phyloP scores from a whole-genome alignment of 2,888 invertebrate genomes.

The Didymodactylos carnosus region DNA sequence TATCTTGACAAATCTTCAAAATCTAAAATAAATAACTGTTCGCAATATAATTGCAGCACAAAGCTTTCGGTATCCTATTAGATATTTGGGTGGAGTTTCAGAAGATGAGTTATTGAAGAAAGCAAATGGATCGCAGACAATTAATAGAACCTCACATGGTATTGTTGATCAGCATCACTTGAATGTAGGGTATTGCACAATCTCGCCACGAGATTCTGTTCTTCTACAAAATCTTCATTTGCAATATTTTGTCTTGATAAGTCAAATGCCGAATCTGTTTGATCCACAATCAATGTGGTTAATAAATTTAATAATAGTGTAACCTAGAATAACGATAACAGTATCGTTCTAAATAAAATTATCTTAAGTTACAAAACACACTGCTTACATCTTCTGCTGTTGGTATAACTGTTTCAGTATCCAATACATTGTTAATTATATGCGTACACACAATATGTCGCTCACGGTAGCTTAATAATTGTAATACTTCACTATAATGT shows the following conservation, averaged over 20 bases:
- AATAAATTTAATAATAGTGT: neutral
- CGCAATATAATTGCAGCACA: no score
- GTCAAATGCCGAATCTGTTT: slow-evolving; percentile 26
- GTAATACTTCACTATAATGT: slow-evolving; percentile 64
- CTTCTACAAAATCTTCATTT: slow-evolving; percentile 83
- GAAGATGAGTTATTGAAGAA: neutral
- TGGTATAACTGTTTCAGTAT: slow-evolving; percentile 65
- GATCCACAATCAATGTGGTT: slow-evolving; percentile 16
- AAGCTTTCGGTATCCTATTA: no score
- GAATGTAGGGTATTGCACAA: slow-evolving; percentile 20
- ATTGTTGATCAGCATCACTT: slow-evolving; percentile 21
- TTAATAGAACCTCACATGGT: no score
- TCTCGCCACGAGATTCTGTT: slow-evolving; percentile 63
- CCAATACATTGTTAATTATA: slow-evolving; percentile 67
- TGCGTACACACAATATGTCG: slow-evolving; percentile 66
- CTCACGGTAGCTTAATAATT: slow-evolving; percentile 64
- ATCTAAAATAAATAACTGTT: no score
- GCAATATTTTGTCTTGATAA: slow-evolving; percentile 42
- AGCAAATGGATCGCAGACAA: neutral
- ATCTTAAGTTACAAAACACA: no score
- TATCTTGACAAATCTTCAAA: slow-evolving; percentile 63
- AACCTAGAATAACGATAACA: no score
- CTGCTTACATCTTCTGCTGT: slow-evolving; percentile 63
- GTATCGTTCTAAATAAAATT: no score
- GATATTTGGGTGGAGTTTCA: no score